Conservation (phyloP, 2,888 invertebrate genomes). For the Polyommatus icarus region DNA sequence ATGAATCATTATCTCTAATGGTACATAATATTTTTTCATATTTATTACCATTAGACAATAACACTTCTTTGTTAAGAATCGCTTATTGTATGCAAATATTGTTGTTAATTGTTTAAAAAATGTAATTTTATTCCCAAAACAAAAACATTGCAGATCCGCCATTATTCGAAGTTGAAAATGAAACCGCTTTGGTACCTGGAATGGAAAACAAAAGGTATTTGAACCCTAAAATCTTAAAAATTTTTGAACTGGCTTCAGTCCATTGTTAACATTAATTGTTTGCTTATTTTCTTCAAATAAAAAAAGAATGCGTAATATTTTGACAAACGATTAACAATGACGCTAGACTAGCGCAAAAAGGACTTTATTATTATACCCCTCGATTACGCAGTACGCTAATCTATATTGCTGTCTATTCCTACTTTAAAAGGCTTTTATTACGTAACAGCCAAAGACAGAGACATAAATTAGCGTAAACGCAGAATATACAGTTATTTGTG, state of each 20-base stretch:
- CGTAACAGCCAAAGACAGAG: too few species aligned
- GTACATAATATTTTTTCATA: not conserved
- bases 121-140: not conserved
- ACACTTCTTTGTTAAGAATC: not conserved
- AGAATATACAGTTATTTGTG: not conserved
- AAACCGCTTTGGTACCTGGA: slow-evolving; percentile 52
- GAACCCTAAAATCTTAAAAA: not conserved
- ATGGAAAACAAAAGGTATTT: slow-evolving; percentile 55
- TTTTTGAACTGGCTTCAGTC: not conserved
- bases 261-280: not conserved
- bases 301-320: too few species aligned
- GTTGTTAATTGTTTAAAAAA: not conserved
- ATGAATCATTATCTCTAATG: not conserved
- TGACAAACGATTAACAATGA: too few species aligned
- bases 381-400: too few species aligned
- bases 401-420: too few species aligned
- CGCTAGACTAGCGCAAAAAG: too few species aligned
- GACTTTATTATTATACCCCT: too few species aligned
- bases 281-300: not conserved
- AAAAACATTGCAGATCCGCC: slow-evolving; percentile 57
- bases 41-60: not conserved
- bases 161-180: slow-evolving; percentile 51
- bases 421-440: too few species aligned
- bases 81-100: not conserved
- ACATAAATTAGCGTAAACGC: not conserved